Percentiles rank a stretch among this genome's conserved stretches.
Evolutionary conservation across 2,888 invertebrate species (phyloP).

Genomic region (Bimastos eiseni): DNA sequence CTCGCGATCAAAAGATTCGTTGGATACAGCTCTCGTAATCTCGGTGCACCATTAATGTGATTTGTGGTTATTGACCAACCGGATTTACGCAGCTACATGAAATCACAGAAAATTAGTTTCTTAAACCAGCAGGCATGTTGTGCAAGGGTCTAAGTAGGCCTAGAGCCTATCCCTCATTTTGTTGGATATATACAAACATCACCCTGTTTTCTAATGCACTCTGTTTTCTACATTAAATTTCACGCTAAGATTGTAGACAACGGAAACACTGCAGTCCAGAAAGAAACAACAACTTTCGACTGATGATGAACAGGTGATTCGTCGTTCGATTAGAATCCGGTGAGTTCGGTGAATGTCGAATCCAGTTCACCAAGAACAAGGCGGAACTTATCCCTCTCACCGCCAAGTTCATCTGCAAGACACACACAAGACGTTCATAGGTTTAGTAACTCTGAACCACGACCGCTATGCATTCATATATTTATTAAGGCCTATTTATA

Average conservation of each 20-base stretch:
- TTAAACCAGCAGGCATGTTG: too few species aligned
- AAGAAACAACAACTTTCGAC: neutral
- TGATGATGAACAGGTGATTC: neutral
- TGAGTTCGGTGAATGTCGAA: slow-evolving; percentile 38
- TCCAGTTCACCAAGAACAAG: slow-evolving; percentile 37
- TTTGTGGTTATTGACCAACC: too few species aligned
- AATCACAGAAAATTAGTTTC: too few species aligned
- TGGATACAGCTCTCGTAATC: too few species aligned
- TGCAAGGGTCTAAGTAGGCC: too few species aligned
- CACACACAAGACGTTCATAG: neutral
- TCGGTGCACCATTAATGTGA: too few species aligned
- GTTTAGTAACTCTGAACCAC: too few species aligned
- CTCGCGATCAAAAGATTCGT: too few species aligned
- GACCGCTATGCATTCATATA: too few species aligned
- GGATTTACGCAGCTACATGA: too few species aligned
- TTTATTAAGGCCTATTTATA: too few species aligned
- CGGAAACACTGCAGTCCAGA: neutral
- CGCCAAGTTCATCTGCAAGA: slow-evolving; percentile 34
- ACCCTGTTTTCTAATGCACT: neutral
- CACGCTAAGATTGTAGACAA: neutral
- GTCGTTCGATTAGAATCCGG: slow-evolving; percentile 29
- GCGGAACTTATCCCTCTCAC: slow-evolving; percentile 38
- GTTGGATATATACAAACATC: neutral
- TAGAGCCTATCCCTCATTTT: neutral
- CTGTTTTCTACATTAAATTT: neutral